These are phyloP conservation scores for Timandra comae DNA, from an alignment of 2,888 invertebrate species.

Conservation along the genomic window DNA sequence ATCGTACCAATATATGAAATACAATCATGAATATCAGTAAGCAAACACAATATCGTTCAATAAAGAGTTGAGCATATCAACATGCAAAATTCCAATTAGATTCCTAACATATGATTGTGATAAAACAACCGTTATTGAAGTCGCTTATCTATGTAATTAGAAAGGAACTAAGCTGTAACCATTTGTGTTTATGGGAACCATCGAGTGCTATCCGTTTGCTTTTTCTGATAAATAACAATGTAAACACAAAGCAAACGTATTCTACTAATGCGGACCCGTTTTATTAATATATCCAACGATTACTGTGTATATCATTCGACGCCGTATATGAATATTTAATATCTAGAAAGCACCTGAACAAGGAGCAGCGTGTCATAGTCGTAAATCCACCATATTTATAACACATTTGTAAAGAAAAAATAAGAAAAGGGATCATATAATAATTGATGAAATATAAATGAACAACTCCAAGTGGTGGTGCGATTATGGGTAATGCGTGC, in stretches of 20 bases:
- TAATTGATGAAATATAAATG: slow-evolving; percentile 46
- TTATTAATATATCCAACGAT: slow-evolving; percentile 3
- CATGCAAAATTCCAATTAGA: slow-evolving; percentile 76
- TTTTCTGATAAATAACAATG: slow-evolving; percentile 47
- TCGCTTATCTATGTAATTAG: slow-evolving; percentile 74
- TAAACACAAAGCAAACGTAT: slow-evolving; percentile 18
- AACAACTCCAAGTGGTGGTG: slow-evolving; percentile 38
- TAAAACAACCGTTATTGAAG: slow-evolving; percentile 72
- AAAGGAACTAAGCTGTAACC: slow-evolving; percentile 72
- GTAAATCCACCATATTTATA: slow-evolving; percentile 2
- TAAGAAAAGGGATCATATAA: slow-evolving; percentile 29
- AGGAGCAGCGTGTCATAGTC: too few relatives aligned
- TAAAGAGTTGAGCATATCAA: slow-evolving; percentile 72
- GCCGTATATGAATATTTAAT: too few relatives aligned
- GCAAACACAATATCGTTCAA: slow-evolving; percentile 73
- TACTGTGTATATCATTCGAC: too few relatives aligned
- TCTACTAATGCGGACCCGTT: slow-evolving; percentile 6
- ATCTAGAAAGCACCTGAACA: too few relatives aligned
- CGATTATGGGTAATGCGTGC: slow-evolving; percentile 52
- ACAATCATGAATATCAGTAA: slow-evolving; percentile 68
- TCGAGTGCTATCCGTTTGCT: slow-evolving; percentile 50
- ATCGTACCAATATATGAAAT: slow-evolving; percentile 57
- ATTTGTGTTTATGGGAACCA: slow-evolving; percentile 69
- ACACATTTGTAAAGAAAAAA: slow-evolving; percentile 19
- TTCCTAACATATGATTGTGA: slow-evolving; percentile 72